A percentile compares a stretch with the other conserved stretches of the same genome.
Conservation (phyloP, 2,797 vertebrate genomes). For the Poeciliopsis infans region DNA sequence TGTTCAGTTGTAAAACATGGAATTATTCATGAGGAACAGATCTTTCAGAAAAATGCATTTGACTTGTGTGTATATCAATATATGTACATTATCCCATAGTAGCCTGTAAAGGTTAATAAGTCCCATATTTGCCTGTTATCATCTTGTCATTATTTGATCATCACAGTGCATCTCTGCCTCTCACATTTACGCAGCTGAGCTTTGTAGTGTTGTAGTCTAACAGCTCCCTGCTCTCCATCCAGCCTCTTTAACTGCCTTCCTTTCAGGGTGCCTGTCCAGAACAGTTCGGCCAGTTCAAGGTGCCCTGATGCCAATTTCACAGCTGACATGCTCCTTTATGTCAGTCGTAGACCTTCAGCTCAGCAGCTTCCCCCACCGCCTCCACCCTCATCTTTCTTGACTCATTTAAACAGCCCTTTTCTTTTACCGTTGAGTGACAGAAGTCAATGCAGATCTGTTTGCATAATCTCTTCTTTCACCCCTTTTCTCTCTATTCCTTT, state of each 20-base stretch:
- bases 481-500: conserved; percentile 25
- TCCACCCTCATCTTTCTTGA: conserved; percentile 29
- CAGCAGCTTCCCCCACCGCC: conserved; percentile 21
- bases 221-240: conserved; percentile 27
- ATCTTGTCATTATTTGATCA: conserved; percentile 19
- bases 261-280: conserved; percentile 49
- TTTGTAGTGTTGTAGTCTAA: conserved; percentile 24
- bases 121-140: conserved; percentile 21
- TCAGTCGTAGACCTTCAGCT: conserved; percentile 52
- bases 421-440: conserved; percentile 35
- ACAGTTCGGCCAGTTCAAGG: conserved; percentile 72
- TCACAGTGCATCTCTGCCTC: conserved; percentile 16
- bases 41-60: conserved; percentile 4
- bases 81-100: background rate
- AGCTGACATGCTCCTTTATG: conserved; percentile 78
- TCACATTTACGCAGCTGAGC: conserved; percentile 30
- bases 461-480: conserved; percentile 25
- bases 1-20: conserved; percentile 3
- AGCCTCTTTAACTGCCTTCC: conserved; percentile 35
- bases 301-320: conserved; percentile 76
- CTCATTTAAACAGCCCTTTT: conserved; percentile 43
- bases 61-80: background rate
- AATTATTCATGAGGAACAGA: conserved; percentile 11
- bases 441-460: conserved; percentile 59
- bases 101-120: conserved; percentile 22